These are phyloP conservation scores for Scaptomyza reducta DNA, from an alignment of 2,888 invertebrate genomes.

Conservation along the genomic window DNA sequence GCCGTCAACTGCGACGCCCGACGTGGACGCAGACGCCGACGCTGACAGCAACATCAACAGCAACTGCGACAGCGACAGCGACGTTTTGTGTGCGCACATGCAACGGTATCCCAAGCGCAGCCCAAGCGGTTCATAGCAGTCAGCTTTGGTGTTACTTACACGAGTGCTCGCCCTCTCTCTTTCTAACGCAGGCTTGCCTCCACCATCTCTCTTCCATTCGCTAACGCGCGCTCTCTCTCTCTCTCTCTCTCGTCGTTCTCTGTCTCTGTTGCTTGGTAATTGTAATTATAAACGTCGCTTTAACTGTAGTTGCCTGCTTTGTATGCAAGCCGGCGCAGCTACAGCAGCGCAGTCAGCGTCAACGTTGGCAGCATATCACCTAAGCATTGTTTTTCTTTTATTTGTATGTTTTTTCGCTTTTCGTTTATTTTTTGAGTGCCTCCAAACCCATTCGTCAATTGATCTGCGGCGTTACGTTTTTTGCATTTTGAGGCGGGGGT, in stretches of 20 bases:
- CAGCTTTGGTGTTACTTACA: slow-evolving; percentile 59
- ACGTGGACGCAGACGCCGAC: slow-evolving; percentile 3
- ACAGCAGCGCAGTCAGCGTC: slow-evolving; percentile 36
- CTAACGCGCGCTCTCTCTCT: slow-evolving; percentile 10
- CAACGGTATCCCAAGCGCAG: slow-evolving; percentile 60
- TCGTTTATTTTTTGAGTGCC: slow-evolving; percentile 10
- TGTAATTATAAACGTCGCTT: slow-evolving; percentile 50
- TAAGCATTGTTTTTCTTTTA: slow-evolving; percentile 17
- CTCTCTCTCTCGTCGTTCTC: slow-evolving; percentile 3
- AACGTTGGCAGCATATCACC: slow-evolving; percentile 21
- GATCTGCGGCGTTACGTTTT: slow-evolving; percentile 66
- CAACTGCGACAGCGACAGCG: slow-evolving; percentile 5
- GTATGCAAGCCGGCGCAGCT: slow-evolving; percentile 61
- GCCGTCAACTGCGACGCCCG: slow-evolving; percentile 23
- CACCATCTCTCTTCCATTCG: slow-evolving; percentile 23
- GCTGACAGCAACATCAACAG: slow-evolving; percentile 10
- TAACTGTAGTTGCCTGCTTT: slow-evolving; percentile 60
- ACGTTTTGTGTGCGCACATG: slow-evolving; percentile 34
- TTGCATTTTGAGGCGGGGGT: slow-evolving; percentile 73
- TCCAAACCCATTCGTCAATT: slow-evolving; percentile 62
- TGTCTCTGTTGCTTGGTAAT: slow-evolving; percentile 19
- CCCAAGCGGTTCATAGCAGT: slow-evolving; percentile 57
- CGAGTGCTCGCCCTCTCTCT: slow-evolving; percentile 8
- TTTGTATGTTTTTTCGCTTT: slow-evolving; percentile 3
- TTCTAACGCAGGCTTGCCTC: slow-evolving; percentile 6